These are phyloP conservation scores for Drosophila tanythrix DNA, from an alignment of 2,888 invertebrate genomes.

Conservation along the genomic window DNA sequence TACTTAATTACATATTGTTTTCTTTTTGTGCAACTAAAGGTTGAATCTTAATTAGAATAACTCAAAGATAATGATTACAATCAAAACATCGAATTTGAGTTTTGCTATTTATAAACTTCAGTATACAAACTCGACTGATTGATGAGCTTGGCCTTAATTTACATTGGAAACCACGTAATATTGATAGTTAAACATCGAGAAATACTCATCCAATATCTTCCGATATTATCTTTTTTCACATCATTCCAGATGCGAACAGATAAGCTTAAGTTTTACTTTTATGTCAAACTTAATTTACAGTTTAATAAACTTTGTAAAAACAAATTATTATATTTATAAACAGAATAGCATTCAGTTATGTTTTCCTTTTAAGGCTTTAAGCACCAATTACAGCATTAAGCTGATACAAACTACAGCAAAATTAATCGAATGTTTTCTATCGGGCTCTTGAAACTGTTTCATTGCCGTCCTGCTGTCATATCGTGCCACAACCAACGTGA, in stretches of 20 bases:
- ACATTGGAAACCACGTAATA: slow-evolving; percentile 14
- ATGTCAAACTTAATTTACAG: not conserved
- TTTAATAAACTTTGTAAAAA: not conserved
- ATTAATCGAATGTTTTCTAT: slow-evolving; percentile 47
- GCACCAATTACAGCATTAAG: slow-evolving; percentile 6
- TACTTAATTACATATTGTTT: slow-evolving; percentile 34
- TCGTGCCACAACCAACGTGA: slow-evolving; percentile 50
- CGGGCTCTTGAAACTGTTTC: slow-evolving; percentile 35
- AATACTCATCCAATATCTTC: slow-evolving; percentile 9
- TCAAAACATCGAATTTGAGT: slow-evolving; percentile 16
- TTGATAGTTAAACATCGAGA: slow-evolving; percentile 9
- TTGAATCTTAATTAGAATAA: slow-evolving; percentile 45
- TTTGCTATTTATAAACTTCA: slow-evolving; percentile 33
- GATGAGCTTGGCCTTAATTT: slow-evolving; percentile 48
- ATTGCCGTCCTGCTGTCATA: slow-evolving; percentile 39
- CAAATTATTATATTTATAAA: not conserved
- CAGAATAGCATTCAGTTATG: not conserved
- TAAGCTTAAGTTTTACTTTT: not conserved
- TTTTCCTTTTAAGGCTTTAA: slow-evolving; percentile 3
- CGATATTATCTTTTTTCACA: not conserved
- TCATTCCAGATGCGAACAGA: not conserved
- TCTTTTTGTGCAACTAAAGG: slow-evolving; percentile 16
- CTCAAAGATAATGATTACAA: slow-evolving; percentile 12
- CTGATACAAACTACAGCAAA: slow-evolving; percentile 12
- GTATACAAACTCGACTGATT: slow-evolving; percentile 34